Conservation (phyloP, 2,797 vertebrate genomes). For the Tarsius wallacei region DNA sequence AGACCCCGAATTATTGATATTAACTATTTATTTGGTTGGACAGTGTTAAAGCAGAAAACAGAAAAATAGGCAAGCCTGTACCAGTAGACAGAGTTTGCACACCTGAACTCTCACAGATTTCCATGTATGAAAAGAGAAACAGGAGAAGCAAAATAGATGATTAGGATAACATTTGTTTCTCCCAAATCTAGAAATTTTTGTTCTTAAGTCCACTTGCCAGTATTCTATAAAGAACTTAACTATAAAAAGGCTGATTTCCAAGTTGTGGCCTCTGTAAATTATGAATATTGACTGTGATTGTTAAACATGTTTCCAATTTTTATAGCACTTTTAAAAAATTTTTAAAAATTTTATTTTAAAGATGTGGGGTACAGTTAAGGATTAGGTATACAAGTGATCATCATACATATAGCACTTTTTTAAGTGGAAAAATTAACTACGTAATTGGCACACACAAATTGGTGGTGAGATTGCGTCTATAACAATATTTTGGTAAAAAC, state of each 20-base stretch:
- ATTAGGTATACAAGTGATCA: too few relatives aligned
- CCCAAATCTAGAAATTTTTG: conserved; percentile 92
- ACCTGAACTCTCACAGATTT: conserved; percentile 93
- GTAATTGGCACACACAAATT: conserved; percentile 91
- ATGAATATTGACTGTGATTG: conserved; percentile 90
- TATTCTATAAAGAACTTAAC: conserved; percentile 91
- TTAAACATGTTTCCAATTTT: conserved; percentile 92
- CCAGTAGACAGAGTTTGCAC: conserved; percentile 91
- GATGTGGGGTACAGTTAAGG: conserved; percentile 10
- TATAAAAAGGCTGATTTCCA: conserved; percentile 87
- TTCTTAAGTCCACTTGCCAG: conserved; percentile 91
- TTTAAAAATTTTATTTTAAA: too few relatives aligned
- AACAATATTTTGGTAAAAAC: conserved; percentile 71
- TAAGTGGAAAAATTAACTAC: conserved; percentile 92
- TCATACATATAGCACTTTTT: conserved; percentile 90
- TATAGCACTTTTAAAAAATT: conserved; percentile 83
- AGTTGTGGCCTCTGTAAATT: conserved; percentile 89
- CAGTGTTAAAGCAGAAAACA: conserved; percentile 93
- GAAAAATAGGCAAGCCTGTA: conserved; percentile 91
- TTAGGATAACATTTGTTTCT: conserved; percentile 93
- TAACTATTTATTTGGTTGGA: conserved; percentile 93
- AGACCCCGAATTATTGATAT: conserved; percentile 93
- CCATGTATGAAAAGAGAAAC: conserved; percentile 90
- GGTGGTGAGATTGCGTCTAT: conserved; percentile 92
- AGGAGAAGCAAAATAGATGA: conserved; percentile 91